These are phyloP conservation scores for Cochlearius cochlearius DNA, from an alignment of 2,113 vertebrate genomes.

Conservation along the genomic window DNA sequence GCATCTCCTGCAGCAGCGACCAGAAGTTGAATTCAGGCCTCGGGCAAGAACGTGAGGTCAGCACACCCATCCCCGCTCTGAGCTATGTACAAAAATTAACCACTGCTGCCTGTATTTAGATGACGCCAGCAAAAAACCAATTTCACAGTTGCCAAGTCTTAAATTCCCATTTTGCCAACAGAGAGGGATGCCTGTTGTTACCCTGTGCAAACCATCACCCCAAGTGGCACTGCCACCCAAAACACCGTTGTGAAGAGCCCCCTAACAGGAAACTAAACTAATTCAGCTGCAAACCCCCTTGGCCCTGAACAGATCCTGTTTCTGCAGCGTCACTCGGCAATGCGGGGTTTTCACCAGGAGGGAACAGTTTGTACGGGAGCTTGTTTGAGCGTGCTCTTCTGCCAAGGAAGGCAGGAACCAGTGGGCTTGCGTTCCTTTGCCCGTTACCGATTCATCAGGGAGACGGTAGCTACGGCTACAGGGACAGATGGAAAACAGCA, in stretches of 20 bases:
- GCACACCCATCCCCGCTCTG: background rate
- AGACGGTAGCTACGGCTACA: fast-evolving
- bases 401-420: background rate
- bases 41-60: background rate
- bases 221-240: background rate
- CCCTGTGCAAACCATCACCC: background rate
- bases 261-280: no score
- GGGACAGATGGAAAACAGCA: background rate
- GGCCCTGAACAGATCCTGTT: background rate
- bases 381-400: fast-evolving
- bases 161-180: fast-evolving
- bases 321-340: fast-evolving
- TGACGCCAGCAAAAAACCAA: no score
- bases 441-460: background rate
- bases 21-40: no score
- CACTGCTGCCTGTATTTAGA: background rate
- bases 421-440: fast-evolving
- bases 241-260: fast-evolving
- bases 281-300: background rate
- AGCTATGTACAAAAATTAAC: background rate
- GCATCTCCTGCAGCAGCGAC: background rate
- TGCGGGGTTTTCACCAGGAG: background rate
- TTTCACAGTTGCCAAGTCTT: no score
- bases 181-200: background rate
- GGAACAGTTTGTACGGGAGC: background rate